Evolutionary conservation across 2,888 invertebrate species (phyloP).

Genomic region (Orthonevra nobilis): DNA sequence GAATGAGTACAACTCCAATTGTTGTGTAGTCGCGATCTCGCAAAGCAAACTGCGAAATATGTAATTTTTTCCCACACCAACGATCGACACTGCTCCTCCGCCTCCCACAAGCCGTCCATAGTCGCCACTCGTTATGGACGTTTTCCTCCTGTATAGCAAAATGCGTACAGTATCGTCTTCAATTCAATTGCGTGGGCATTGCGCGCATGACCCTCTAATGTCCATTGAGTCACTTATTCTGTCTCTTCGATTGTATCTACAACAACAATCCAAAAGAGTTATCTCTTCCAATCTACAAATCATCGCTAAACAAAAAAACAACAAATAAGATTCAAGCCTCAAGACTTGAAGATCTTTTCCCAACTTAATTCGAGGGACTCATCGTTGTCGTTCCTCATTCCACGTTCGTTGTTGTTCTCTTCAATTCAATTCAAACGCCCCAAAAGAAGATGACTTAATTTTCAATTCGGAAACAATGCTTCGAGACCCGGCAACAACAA

Average conservation of each 20-base stretch:
- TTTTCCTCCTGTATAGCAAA: conserved; percentile 15
- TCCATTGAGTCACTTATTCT: conserved; percentile 50
- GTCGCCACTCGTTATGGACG: not conserved
- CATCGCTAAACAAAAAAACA: conserved; percentile 15
- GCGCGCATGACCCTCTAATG: conserved; percentile 43
- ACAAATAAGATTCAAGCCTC: conserved; percentile 28
- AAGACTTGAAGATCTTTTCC: conserved; percentile 27
- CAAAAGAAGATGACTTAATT: conserved; percentile 68
- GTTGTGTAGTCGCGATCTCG: conserved; percentile 28
- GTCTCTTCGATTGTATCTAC: conserved; percentile 23
- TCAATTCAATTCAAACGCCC: conserved; percentile 58
- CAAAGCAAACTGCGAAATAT: too few relatives aligned
- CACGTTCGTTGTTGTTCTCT: conserved; percentile 25
- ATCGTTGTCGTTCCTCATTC: not conserved
- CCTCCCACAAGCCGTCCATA: not conserved
- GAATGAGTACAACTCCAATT: conserved; percentile 30
- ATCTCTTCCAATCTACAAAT: conserved; percentile 52
- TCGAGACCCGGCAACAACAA: conserved; percentile 9
- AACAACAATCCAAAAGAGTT: conserved; percentile 32
- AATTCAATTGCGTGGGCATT: conserved; percentile 64
- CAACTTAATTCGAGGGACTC: conserved; percentile 7
- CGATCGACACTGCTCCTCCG: not conserved
- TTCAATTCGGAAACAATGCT: conserved; percentile 55
- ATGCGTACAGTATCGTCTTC: conserved; percentile 49
- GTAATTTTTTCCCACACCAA: conserved; percentile 44